Evolutionary conservation across 2,888 invertebrate genomes (phyloP), one percentile per base, ranked within the genome.

Genomic region (Stegophylla sp.): DNA sequence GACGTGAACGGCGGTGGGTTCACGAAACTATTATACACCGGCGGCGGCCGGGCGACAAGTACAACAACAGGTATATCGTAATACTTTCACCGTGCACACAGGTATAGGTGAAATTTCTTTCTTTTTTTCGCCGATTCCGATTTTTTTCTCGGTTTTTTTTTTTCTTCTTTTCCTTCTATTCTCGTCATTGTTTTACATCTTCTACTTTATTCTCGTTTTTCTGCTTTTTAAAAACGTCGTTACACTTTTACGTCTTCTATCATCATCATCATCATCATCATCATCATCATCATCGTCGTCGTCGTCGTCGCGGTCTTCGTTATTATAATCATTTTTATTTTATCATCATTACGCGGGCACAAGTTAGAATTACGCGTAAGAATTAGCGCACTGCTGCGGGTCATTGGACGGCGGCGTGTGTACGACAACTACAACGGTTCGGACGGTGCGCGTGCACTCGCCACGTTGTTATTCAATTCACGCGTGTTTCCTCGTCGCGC

Each of bases 1-100:
- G 75, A 75, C 75, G 75, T 66, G 75, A 75, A 77, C 77, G 67
- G 56, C 26, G 74, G 63, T 23, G 76, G 28, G 77, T 77, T 77
- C 77, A 77, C 48, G 56, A 77, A 77, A 69, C 77, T 77, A 77
- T 59, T 77, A 77, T 41, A 69, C 64, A 12, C 23, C 26, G 20
- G 12, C 45, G 48, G n/a, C 67, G 34, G 48, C 28, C 67, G n/a
- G n/a, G 34, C 34, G 26, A 67, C 23, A 17, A 15, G 17, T 34
- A 34, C 34, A 34, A 34, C 34, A 34, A 34, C 34, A 34, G 34
- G 34, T 43, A 17, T 56, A 26, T 43, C 66, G 77, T 77, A 77
- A 77, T 77, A 67, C 77, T 77, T 77, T 77, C 77, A 67, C 77
- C 77, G 77, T 20, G 26, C n/a, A n/a, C n/a, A n/a, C 17, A 5